These are phyloP conservation scores for Prosapia bicincta DNA, from an alignment of 2,888 invertebrate genomes.

Conservation along the genomic window DNA sequence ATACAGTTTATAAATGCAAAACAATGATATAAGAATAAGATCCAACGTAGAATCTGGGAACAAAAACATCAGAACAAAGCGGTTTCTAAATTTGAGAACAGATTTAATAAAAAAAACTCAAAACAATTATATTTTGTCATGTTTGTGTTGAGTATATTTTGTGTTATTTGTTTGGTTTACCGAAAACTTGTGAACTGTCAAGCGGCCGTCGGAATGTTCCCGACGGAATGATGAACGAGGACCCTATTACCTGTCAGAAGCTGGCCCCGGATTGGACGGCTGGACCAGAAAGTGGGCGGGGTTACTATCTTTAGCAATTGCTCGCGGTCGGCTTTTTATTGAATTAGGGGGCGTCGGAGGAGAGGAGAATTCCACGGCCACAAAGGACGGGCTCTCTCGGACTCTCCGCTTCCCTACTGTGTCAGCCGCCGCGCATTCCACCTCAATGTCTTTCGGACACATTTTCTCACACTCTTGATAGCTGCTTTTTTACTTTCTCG, in stretches of 20 bases:
- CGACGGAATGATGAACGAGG: not conserved
- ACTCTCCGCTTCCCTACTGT: not conserved
- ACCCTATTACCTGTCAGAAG: not conserved
- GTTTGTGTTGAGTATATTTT: not conserved
- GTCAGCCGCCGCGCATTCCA: not conserved
- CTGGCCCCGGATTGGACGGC: not conserved
- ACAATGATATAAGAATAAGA: no score
- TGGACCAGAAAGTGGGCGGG: not conserved
- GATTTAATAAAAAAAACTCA: no score
- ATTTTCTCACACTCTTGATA: not conserved
- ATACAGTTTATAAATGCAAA: no score
- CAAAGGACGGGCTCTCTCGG: not conserved
- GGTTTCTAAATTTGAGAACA: no score
- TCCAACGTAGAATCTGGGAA: no score
- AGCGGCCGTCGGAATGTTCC: not conserved
- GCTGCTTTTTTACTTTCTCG: no score
- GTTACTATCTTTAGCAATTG: not conserved
- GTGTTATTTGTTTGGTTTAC: not conserved
- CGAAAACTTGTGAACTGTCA: not conserved
- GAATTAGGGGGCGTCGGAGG: not conserved
- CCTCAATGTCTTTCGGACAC: not conserved
- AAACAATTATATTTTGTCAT: not conserved
- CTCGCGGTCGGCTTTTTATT: slow-evolving; percentile 2
- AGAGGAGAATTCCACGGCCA: not conserved
- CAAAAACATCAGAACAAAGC: no score